Evolutionary conservation across 2,797 vertebrate species (phyloP).

Genomic region (Varecia variegata): DNA sequence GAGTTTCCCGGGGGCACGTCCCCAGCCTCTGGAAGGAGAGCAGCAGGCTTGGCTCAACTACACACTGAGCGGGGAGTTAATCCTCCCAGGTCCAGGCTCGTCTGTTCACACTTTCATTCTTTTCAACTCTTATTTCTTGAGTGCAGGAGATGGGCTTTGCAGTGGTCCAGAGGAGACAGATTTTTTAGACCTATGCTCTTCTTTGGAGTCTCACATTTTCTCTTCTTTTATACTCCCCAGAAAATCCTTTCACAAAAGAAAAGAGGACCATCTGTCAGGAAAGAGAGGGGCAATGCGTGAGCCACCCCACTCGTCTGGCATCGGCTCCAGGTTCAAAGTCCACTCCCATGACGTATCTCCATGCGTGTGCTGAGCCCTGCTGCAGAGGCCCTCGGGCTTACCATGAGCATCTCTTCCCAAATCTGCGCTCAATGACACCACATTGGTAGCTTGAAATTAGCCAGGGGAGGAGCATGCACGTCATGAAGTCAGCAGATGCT

Average conservation of each 20-base stretch:
- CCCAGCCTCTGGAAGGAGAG: not conserved
- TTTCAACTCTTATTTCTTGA: not conserved
- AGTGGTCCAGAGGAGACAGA: not conserved
- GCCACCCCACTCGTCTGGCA: rapidly evolving
- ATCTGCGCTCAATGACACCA: not conserved
- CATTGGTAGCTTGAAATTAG: not conserved
- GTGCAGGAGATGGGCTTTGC: not conserved
- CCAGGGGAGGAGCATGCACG: not conserved
- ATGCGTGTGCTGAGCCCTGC: not conserved
- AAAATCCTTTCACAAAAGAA: not conserved
- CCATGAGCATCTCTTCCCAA: not conserved
- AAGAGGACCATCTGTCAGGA: not conserved
- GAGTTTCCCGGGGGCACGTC: not conserved
- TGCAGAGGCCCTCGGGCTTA: not conserved
- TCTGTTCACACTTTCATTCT: not conserved
- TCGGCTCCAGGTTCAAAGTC: not conserved
- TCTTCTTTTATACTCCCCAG: not conserved
- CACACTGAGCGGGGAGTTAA: no score
- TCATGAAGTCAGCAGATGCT: not conserved
- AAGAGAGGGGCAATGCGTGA: not conserved
- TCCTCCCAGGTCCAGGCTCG: not conserved
- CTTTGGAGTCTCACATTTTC: not conserved
- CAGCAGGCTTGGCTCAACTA: not conserved
- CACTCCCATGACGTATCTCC: rapidly evolving
- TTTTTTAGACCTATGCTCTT: not conserved